Base-by-base conservation (phyloP, 2,888 invertebrate genomes). In the Diarsia mendica region DNA sequence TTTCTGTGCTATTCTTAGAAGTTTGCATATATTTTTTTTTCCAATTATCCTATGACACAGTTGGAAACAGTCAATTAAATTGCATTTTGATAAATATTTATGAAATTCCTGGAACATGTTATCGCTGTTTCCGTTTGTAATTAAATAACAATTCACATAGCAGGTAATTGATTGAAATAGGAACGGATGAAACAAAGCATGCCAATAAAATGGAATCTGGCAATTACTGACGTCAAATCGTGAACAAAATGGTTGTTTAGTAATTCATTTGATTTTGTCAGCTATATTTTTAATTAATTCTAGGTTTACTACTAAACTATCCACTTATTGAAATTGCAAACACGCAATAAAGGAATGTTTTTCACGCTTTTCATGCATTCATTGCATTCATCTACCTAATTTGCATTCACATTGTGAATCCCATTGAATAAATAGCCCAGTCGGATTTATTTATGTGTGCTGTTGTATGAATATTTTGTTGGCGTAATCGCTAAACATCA, bases 351-450 rank as follows among this genome's bases (percentile, higher is more conserved):
- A 65, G 51, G 68, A 53, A 72, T 55, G 65, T 55, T 72, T 83
- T 72, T 72, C 67, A 68, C 65, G 51, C 65, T 48, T 55, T 61
- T 60, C 15, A 55, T 23, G 23, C 67, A 63, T 77, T 80, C 48
- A 80, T 67, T 75, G 68, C 66, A 83, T 67, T 70, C 55, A 66
- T 68, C 20, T 33, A 23, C 13, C 60, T 49, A 72, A 84, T 82
- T 82, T 71, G 49, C 51, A 84, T 84, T 84, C 55, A 63, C 49
- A 71, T 49, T 66, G 76, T 44, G 64, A 55, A 80, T 61, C n/a
- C 61, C 48, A 69, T 72, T 67, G 44, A 71, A 76, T 66, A 71
- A 63, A 82, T 63, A 66, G 51, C 23, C 8, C 74, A 60, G 11
- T 63, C 51, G 33, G 28, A 71, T 75, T 75, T 75, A 75, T 70